These are phyloP conservation scores for Lipotes vexillifer DNA, from an alignment of 2,113 vertebrate genomes.

Conservation along the genomic window DNA sequence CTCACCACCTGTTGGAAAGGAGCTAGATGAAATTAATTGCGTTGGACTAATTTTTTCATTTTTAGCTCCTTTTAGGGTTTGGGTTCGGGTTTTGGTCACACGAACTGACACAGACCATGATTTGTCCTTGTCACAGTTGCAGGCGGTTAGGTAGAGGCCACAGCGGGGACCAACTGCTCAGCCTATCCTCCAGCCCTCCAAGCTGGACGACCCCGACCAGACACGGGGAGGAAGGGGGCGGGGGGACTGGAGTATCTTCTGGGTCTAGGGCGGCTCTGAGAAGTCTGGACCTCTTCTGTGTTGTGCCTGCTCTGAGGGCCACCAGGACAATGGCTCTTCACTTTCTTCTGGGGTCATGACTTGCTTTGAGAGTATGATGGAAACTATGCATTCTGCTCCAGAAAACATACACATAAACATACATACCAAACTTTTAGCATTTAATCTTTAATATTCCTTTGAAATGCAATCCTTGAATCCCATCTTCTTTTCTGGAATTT, in stretches of 20 bases:
- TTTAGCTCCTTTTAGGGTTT: neutral
- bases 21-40: neutral
- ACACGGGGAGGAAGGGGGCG: fast-evolving
- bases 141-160: neutral
- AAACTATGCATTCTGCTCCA: neutral
- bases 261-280: neutral
- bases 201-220: neutral
- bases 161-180: no score
- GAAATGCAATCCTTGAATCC: neutral
- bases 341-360: neutral
- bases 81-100: neutral
- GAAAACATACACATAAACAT: neutral
- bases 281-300: neutral
- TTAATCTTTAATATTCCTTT: neutral
- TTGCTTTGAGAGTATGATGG: neutral
- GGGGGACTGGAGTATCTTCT: neutral
- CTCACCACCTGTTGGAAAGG: neutral
- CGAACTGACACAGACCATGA: neutral
- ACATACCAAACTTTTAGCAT: neutral
- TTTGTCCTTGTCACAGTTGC: neutral
- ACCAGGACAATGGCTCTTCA: neutral
- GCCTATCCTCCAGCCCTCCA: no score
- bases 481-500: neutral
- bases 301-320: neutral
- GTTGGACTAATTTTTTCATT: neutral